A percentile compares a stretch with the other conserved stretches of the same genome.
Conservation (phyloP, 2,888 invertebrate genomes). For the Drosophila koepferae region DNA sequence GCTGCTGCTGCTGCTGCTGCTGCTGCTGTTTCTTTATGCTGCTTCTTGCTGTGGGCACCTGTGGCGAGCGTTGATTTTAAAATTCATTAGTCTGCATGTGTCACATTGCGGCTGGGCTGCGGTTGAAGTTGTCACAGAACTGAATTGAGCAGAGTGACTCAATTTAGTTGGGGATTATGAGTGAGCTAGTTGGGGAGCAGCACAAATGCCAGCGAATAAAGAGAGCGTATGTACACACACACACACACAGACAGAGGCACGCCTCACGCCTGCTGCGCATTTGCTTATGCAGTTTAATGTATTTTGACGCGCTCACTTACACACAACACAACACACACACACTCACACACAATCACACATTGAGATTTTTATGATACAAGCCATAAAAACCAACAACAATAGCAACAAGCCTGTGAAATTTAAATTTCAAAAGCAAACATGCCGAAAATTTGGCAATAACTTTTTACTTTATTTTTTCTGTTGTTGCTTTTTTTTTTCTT, state of each 20-base stretch:
- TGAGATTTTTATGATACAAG: constrained; percentile 70
- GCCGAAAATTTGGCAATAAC: constrained; percentile 78
- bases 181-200: constrained; percentile 11
- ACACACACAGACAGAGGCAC: constrained; percentile 9
- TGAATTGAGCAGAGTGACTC: constrained; percentile 49
- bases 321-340: constrained; percentile 36
- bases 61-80: constrained; percentile 83
- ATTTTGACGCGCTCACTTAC: constrained; percentile 66
- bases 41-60: constrained; percentile 60
- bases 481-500: constrained; percentile 2
- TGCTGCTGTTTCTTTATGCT: neutral
- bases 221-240: constrained; percentile 7
- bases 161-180: constrained; percentile 78
- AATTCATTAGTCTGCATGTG: constrained; percentile 84
- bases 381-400: constrained; percentile 57
- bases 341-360: constrained; percentile 18
- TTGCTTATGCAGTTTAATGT: constrained; percentile 68
- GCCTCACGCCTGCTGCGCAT: constrained; percentile 22
- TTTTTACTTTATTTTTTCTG: constrained; percentile 49
- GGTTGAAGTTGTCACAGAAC: constrained; percentile 62
- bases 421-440: constrained; percentile 81
- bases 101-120: constrained; percentile 69
- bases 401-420: constrained; percentile 66
- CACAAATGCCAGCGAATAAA: constrained; percentile 7
- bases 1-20: neutral